Conservation (phyloP, 1,140 invertebrate genomes). For the Drosophila hydei region DNA sequence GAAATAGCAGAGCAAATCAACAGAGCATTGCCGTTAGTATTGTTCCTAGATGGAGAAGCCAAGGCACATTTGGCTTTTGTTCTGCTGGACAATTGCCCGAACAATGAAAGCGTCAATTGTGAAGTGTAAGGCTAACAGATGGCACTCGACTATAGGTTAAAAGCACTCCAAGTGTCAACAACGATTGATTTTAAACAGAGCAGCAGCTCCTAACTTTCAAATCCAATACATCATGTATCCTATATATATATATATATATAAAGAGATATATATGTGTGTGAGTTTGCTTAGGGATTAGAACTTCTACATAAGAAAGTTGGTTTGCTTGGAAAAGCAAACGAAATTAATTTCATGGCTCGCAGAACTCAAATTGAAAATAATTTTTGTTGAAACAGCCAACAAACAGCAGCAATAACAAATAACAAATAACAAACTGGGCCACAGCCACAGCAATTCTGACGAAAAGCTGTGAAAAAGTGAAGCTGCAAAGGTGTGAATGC, state of each 20-base stretch:
- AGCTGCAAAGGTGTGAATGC: slow-evolving; percentile 31
- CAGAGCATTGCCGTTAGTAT: neutral
- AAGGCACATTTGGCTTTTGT: slow-evolving; percentile 21
- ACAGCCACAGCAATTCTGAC: slow-evolving; percentile 32
- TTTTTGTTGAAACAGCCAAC: slow-evolving; percentile 44
- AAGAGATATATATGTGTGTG: neutral
- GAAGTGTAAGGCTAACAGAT: slow-evolving; percentile 20
- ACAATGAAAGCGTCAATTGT: slow-evolving; percentile 39
- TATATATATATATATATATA: neutral
- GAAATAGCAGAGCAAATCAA: no score
- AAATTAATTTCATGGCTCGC: slow-evolving; percentile 77
- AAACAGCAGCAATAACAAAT: neutral
- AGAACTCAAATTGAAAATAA: slow-evolving; percentile 72
- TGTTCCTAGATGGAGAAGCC: neutral
- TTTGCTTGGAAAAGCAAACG: slow-evolving; percentile 15
- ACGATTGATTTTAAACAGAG: slow-evolving; percentile 35
- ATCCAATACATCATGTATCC: neutral
- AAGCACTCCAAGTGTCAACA: slow-evolving; percentile 39
- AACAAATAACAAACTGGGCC: neutral
- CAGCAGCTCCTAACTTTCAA: neutral
- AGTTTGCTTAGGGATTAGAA: slow-evolving; percentile 25
- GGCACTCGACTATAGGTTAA: slow-evolving; percentile 14
- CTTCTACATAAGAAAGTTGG: neutral
- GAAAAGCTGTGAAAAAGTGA: slow-evolving; percentile 34
- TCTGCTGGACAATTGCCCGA: slow-evolving; percentile 30